Conservation (phyloP, 2,888 invertebrate genomes). For the Synergus laeviventris region DNA sequence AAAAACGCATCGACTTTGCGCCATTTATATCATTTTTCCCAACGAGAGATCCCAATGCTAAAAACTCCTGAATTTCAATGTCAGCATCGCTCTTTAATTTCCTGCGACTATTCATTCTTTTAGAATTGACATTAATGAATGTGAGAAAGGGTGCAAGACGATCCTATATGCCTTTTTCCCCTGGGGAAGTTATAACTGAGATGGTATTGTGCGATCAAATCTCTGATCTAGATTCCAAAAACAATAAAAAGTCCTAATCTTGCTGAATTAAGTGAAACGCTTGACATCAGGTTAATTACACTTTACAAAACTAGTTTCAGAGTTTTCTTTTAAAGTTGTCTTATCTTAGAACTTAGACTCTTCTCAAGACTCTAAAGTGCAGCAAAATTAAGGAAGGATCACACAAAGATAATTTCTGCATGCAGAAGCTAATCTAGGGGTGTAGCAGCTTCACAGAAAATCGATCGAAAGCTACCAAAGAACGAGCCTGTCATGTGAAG, state of each 20-base stretch:
- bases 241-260: not conserved
- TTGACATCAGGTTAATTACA: not conserved
- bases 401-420: constrained; percentile 18
- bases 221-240: constrained; percentile 4
- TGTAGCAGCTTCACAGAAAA: not conserved
- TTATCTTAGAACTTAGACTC: not conserved
- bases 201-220: constrained; percentile 8
- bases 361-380: not conserved
- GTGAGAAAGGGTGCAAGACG: constrained; percentile 36
- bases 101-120: constrained; percentile 12
- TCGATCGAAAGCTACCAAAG: constrained; percentile 5
- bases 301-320: not conserved
- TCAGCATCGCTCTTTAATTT: constrained; percentile 28
- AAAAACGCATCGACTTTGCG: constrained; percentile 46
- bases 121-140: constrained; percentile 35
- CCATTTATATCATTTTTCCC: constrained; percentile 44
- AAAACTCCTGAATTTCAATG: constrained; percentile 50
- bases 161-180: constrained; percentile 29
- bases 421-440: not conserved
- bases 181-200: constrained; percentile 40
- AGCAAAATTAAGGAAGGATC: not conserved
- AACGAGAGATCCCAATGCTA: constrained; percentile 47
- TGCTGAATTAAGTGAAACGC: not conserved
- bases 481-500: constrained; percentile 31
- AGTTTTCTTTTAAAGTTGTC: not conserved